Evolutionary conservation across 2,113 vertebrate species (phyloP), one percentile per base, ranked within the genome.

Genomic region (Xenus cinereus): DNA sequence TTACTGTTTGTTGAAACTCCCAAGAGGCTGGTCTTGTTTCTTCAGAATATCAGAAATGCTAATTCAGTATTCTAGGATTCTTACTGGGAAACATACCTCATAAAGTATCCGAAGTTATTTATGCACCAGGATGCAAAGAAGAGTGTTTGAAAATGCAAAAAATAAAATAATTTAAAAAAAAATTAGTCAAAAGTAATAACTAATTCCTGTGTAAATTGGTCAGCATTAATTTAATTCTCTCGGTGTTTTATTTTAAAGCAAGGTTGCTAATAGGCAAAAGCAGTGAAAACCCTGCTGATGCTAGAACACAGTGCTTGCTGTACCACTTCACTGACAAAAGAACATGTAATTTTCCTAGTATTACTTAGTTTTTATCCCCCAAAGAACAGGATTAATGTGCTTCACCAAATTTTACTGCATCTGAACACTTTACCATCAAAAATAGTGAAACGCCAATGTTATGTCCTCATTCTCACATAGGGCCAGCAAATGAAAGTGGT

Each of bases 401-500:
- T 87, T 67, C 46, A 30, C 20, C 35, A 22, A 9, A 5, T 56
- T 53, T 53, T 67, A 56, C 41, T 92, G 57, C 43, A 56, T 64
- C 51, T 68, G 46, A 84, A 53, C 28, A 7, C 30, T 56, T 64
- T 43, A 72, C 23, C 5, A 2, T 63, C 24, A 35, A 14, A 86
- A 63, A 41, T 19, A 68, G 54, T 45, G 73, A 23, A 84, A 24
- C 2, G 9, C 12, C 74, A 62, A 41, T 63, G 18, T 60, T 96
- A 18, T 41, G 24, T n/a, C 43, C 53, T 66, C 86, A 8, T 89
- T 88, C 95, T 96, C 72, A 27, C n/a, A 32, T 11, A 99, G 99
- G 98, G 99, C 32, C 97, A 90, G 20, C 95, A 97, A 63, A 98
- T 99, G 98, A 98, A 98, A 24, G 9, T 99, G 83, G 86, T 98